Base-by-base conservation (phyloP, 2,797 vertebrate species). In the Hyperoplus lanceolatus region DNA sequence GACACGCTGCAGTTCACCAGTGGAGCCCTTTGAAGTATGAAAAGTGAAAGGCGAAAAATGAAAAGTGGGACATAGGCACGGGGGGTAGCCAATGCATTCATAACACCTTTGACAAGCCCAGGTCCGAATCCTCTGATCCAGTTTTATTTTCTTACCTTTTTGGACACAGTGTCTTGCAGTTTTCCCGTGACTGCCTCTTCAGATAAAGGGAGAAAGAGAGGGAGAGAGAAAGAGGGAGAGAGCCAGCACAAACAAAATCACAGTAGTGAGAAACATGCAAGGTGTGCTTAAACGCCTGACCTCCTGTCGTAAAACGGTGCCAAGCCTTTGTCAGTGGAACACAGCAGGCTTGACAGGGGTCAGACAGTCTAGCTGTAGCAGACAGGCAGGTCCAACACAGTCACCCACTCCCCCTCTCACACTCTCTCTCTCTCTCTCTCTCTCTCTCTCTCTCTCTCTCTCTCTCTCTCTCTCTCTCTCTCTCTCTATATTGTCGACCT, bases 201-300 rank as follows among this genome's bases (percentile, higher is more conserved):
- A 75, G 80, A 86, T 57, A 66, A 48, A 67, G 48, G 60, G 58
- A 3, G 11, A 79, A 89, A 91, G 89, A 94, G 89, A 57, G 77
- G 79, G 56, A 70, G 61, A 9, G 61, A 9, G 63, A 65, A 78
- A 42, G 48, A 66, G 61, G 5, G 64, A 11, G 61, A 63, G 80
- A 41, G 49, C 45, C 56, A 53, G 77, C 59, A n/a, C 68, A 64
- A 59, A 86, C 75, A 73, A 39, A 85, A 86, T 70, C 56, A 12
- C 53, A n/a, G 41, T 70, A 77, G 74, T 84, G 77, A 80, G 58
- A 87, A 83, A 89, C 92, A 90, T 90, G 90, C 80, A 70, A 92
- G 91, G 89, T 91, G 92, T 92, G 90, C 84, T 90, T 79, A 89
- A 91, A 89, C 5, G 70, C 82, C 87, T 84, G 89, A 91, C 86